phyloP scores from a whole-genome alignment of 2,888 invertebrate species.

The Julus scanicus region DNA sequence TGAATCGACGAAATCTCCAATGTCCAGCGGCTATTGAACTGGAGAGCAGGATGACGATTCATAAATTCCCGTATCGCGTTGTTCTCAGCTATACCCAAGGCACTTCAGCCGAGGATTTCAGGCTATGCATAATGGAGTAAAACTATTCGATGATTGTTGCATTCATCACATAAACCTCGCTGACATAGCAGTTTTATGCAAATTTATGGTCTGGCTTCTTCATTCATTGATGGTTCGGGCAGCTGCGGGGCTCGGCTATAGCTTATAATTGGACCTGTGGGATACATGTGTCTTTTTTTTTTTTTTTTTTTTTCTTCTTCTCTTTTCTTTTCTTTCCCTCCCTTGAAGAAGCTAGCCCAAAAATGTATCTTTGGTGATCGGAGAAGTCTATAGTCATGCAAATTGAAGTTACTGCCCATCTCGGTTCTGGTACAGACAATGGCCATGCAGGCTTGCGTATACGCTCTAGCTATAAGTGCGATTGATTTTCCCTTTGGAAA shows the following conservation, averaged over 20 bases:
- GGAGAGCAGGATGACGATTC: slow-evolving; percentile 28
- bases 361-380: slow-evolving; percentile 24
- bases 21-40: slow-evolving; percentile 36
- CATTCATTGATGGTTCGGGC: slow-evolving; percentile 34
- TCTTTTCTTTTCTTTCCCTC: neutral
- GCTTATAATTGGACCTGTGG: slow-evolving; percentile 40
- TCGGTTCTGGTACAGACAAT: neutral
- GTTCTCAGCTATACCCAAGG: neutral
- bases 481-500: slow-evolving; percentile 43
- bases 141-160: slow-evolving; percentile 43
- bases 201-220: slow-evolving; percentile 39
- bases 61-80: slow-evolving; percentile 27
- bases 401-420: slow-evolving; percentile 45
- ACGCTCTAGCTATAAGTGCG: slow-evolving; percentile 2
- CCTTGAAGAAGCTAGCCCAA: slow-evolving; percentile 12
- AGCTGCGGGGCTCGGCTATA: slow-evolving; percentile 43
- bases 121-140: slow-evolving; percentile 20
- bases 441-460: neutral
- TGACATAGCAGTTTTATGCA: slow-evolving; percentile 45
- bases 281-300: neutral
- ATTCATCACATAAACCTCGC: slow-evolving; percentile 45
- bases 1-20: neutral
- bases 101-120: neutral
- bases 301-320: neutral
- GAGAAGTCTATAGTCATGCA: slow-evolving; percentile 30